Percentiles rank a stretch among this genome's conserved stretches.
Conservation (phyloP, 2,888 invertebrate genomes). For the Temnothorax ravouxi region DNA sequence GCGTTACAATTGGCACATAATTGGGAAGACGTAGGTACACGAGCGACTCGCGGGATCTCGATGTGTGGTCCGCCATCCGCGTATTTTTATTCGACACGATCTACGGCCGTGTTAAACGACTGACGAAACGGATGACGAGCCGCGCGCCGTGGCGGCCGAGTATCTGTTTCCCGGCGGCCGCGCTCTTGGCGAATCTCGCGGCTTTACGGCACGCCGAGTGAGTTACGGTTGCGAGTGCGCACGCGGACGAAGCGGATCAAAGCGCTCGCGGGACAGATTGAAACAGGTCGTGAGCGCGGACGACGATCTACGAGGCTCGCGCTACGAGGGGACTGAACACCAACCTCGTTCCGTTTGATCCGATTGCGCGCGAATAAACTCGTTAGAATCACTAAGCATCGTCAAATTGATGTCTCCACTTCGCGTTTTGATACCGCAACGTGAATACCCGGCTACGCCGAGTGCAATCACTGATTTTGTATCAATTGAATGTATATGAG, state of each 20-base stretch:
- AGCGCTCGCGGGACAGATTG: conserved; percentile 75
- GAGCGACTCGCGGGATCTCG: conserved; percentile 51
- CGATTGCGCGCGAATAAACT: conserved; percentile 27
- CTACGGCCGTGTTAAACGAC: conserved; percentile 84
- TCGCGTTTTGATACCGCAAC: not conserved
- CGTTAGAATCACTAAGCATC: not conserved
- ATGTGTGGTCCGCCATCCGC: conserved; percentile 83
- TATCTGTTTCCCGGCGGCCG: conserved; percentile 26
- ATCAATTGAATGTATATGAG: not conserved
- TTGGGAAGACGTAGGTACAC: conserved; percentile 70
- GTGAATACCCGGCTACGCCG: not conserved
- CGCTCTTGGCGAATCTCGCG: conserved; percentile 47
- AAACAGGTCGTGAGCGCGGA: conserved; percentile 63
- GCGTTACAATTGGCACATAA: conserved; percentile 74
- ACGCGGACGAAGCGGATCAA: conserved; percentile 75
- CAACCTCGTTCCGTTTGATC: conserved; percentile 1
- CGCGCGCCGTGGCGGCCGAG: conserved; percentile 38
- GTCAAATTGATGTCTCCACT: conserved; percentile 28
- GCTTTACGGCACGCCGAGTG: conserved; percentile 75
- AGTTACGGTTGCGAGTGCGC: conserved; percentile 79
- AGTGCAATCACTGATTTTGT: not conserved
- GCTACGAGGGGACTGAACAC: not conserved
- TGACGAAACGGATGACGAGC: conserved; percentile 83
- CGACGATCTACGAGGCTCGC: conserved; percentile 64
- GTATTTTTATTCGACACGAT: conserved; percentile 84